Evolutionary conservation across 2,797 vertebrate genomes (phyloP).

Genomic region (Rhyacichthys aspro): DNA sequence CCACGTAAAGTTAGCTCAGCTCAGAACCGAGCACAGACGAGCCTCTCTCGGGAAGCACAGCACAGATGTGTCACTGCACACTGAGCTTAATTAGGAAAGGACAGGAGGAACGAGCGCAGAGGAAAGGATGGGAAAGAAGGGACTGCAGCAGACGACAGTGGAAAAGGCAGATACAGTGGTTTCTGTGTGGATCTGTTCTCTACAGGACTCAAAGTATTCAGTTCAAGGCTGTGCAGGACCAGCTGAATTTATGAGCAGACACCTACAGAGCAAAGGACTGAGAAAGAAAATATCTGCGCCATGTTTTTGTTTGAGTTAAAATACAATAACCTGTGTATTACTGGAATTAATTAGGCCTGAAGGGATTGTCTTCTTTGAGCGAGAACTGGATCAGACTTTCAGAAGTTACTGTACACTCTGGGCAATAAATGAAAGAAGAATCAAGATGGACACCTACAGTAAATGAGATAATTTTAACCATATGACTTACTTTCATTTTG

Average conservation of each 20-base stretch:
- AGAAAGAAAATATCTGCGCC: no score
- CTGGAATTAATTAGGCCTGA: neutral
- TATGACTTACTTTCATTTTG: no score
- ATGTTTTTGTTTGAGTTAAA: neutral
- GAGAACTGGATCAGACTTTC: neutral
- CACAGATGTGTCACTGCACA: conserved; percentile 63
- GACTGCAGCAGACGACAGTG: conserved; percentile 7
- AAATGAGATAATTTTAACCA: no score
- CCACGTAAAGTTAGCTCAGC: no score
- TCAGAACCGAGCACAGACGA: conserved; percentile 1
- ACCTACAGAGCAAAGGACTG: conserved; percentile 18
- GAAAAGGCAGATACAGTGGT: conserved; percentile 20
- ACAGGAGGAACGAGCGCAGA: conserved; percentile 22
- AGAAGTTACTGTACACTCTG: neutral
- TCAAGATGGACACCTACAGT: no score
- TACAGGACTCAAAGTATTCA: conserved; percentile 15
- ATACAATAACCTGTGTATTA: neutral
- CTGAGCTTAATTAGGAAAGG: conserved; percentile 68
- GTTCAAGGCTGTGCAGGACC: conserved; percentile 16
- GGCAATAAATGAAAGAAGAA: neutral
- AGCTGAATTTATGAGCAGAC: conserved; percentile 39
- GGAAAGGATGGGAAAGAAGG: conserved; percentile 7
- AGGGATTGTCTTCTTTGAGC: neutral
- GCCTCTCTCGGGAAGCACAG: conserved; percentile 48
- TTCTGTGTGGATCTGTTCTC: conserved; percentile 19